phyloP scores from a whole-genome alignment of 2,113 vertebrate species.

The Clinocottus analis region DNA sequence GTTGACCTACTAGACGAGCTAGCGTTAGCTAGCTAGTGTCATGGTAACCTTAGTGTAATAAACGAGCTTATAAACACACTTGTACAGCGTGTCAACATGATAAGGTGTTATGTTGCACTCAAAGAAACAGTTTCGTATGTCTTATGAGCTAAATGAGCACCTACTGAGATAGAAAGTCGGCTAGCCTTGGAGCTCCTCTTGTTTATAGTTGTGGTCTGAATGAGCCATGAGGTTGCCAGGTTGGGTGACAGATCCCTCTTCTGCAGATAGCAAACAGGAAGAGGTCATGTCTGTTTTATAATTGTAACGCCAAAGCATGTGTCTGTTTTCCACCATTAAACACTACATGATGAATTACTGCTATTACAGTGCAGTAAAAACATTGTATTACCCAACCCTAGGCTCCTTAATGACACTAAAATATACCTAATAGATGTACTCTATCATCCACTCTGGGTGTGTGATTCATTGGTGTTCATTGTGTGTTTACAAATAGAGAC shows the following conservation, averaged over 20 bases:
- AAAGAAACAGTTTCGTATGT: not conserved
- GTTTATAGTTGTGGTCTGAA: conserved; percentile 45
- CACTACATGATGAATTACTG: not conserved
- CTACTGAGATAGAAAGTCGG: conserved; percentile 39
- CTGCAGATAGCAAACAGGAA: not conserved
- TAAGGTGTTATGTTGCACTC: not conserved
- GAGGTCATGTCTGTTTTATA: not conserved
- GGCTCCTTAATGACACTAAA: not conserved
- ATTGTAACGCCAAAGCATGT: not conserved
- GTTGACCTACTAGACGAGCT: conserved; percentile 9
- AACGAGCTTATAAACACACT: conserved; percentile 13
- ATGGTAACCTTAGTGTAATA: conserved; percentile 1
- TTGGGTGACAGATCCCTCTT: conserved; percentile 34
- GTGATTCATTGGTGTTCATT: not conserved
- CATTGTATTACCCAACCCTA: not conserved
- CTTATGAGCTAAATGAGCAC: conserved; percentile 15
- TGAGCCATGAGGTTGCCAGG: conserved; percentile 62
- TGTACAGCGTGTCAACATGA: not conserved
- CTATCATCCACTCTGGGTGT: not conserved
- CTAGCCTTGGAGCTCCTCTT: conserved; percentile 42
- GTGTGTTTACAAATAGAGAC: not conserved
- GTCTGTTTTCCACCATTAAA: not conserved
- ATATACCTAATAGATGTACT: not conserved
- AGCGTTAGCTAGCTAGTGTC: conserved; percentile 45
- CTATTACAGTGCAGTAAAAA: not conserved